These are phyloP conservation scores for Onthophagus sagittarius DNA, from an alignment of 2,888 invertebrate genomes.

Conservation along the genomic window DNA sequence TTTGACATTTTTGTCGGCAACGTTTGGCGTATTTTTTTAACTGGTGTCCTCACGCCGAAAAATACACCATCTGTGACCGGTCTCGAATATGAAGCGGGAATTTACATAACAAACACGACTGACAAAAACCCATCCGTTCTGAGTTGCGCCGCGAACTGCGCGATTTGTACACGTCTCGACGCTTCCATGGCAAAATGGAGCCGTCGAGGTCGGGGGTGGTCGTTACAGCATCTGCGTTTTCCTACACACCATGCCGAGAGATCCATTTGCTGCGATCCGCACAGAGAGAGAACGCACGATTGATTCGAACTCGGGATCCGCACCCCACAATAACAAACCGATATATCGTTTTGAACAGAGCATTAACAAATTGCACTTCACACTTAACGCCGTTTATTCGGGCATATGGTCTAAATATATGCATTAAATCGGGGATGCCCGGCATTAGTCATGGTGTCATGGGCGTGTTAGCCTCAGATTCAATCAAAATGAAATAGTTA, in stretches of 20 bases:
- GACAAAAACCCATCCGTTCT: slow-evolving; percentile 8
- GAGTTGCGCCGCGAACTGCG: neutral
- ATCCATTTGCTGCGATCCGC: slow-evolving; percentile 33
- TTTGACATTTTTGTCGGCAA: neutral
- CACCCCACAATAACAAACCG: slow-evolving; percentile 46
- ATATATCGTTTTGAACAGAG: slow-evolving; percentile 40
- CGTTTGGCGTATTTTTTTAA: neutral
- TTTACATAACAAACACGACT: slow-evolving; percentile 11
- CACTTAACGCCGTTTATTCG: slow-evolving; percentile 44
- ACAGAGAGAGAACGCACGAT: slow-evolving; percentile 27
- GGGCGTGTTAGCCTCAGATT: slow-evolving; percentile 37
- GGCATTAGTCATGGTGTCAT: slow-evolving; percentile 43
- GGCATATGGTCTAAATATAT: slow-evolving; percentile 49
- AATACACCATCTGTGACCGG: slow-evolving; percentile 11
- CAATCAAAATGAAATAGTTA: slow-evolving; percentile 6
- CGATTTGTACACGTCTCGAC: slow-evolving; percentile 11
- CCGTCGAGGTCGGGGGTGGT: slow-evolving; percentile 31
- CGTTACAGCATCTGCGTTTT: slow-evolving; percentile 42
- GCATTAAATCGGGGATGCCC: slow-evolving; percentile 41
- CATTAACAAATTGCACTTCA: slow-evolving; percentile 48
- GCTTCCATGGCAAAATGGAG: slow-evolving; percentile 35
- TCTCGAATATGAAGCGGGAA: slow-evolving; percentile 5
- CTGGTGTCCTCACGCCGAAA: neutral
- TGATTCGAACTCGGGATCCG: slow-evolving; percentile 13
- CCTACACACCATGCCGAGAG: slow-evolving; percentile 25